Conservation (phyloP, 64 coral and sea anemone species). For the Orbicella faveolata region DNA sequence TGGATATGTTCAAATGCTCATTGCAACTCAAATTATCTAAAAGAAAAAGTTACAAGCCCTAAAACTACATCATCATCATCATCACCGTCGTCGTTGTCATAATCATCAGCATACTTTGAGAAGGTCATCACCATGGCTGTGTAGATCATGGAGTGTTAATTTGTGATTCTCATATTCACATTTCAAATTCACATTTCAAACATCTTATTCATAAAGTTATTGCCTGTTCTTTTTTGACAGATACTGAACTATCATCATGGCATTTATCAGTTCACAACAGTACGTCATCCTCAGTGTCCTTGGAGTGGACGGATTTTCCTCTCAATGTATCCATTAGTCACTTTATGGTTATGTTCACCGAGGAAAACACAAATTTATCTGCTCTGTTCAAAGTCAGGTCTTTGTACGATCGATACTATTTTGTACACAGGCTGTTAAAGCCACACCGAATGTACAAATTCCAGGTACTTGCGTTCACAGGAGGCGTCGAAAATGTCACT, state of each 20-base stretch:
- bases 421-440: neutral
- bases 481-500: neutral
- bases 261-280: neutral
- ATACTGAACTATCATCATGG: neutral
- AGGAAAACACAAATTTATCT: neutral
- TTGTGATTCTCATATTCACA: no score
- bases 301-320: conserved; percentile 14
- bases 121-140: no score
- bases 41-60: no score
- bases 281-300: neutral
- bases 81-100: no score
- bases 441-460: neutral
- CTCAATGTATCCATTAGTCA: neutral
- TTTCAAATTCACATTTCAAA: no score
- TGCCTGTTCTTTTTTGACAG: neutral
- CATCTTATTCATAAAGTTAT: neutral
- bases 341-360: neutral
- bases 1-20: no score
- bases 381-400: neutral
- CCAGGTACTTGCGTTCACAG: neutral
- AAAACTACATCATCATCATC: no score
- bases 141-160: no score
- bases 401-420: neutral
- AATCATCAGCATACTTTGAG: no score
- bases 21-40: no score